Evolutionary conservation across 2,113 vertebrate genomes (phyloP).

Genomic region (Lophius piscatorius): DNA sequence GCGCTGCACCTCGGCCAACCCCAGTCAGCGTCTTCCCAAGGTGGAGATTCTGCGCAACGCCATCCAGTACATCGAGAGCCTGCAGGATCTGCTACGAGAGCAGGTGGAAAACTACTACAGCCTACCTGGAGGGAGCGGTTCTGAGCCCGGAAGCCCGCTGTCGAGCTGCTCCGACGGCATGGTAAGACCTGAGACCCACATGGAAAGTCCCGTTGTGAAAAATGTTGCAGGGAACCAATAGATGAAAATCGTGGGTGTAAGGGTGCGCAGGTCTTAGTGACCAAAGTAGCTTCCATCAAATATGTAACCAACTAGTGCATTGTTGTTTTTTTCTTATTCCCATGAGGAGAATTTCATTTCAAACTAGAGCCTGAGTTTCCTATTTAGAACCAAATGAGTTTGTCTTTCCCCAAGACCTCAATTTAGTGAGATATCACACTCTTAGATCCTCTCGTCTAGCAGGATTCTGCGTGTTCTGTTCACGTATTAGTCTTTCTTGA

Average conservation of each 20-base stretch:
- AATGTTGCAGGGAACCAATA: not conserved
- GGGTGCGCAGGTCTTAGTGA: no score
- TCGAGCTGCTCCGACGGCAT: constrained; percentile 94
- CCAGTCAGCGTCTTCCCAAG: constrained; percentile 95
- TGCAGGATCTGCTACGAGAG: constrained; percentile 92
- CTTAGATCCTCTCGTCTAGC: no score
- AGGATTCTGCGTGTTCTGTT: no score
- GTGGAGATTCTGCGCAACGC: constrained; percentile 98
- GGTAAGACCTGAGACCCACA: constrained; percentile 80
- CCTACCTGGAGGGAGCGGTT: constrained; percentile 86
- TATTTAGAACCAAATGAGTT: constrained; percentile 27
- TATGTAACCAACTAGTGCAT: not conserved
- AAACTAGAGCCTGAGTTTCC: constrained; percentile 6
- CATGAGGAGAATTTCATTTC: constrained; percentile 4
- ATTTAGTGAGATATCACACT: no score
- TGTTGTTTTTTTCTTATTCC: no score
- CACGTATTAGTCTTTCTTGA: not conserved
- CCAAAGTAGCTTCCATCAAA: not conserved
- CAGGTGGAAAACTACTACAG: constrained; percentile 93
- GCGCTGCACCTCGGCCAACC: constrained; percentile 92
- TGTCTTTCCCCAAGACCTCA: constrained; percentile 22
- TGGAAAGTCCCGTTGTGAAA: not conserved
- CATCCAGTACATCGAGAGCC: constrained; percentile 95
- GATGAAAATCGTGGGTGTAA: no score
- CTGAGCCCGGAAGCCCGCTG: constrained; percentile 89